Conservation (phyloP, 2,888 invertebrate genomes). For the Peribatodes rhomboidaria region DNA sequence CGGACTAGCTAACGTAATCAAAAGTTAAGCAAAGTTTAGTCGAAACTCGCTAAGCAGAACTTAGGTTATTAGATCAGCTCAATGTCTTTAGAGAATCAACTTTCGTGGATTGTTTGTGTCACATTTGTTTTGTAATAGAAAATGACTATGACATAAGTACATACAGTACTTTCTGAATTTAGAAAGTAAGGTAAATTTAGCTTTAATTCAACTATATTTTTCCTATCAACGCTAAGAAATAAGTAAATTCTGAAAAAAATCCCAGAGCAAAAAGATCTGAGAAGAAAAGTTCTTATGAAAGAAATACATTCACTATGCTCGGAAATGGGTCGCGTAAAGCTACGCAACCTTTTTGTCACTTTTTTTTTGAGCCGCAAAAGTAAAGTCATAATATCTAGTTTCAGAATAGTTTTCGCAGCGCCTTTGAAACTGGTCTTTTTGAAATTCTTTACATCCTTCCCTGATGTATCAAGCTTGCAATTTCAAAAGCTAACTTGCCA, state of each 20-base stretch:
- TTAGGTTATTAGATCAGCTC: constrained; percentile 19
- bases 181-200: no score
- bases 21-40: constrained; percentile 16
- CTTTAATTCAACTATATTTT: not conserved
- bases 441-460: constrained; percentile 35
- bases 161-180: no score
- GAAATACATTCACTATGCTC: constrained; percentile 17
- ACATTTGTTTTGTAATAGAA: not conserved
- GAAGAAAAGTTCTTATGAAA: constrained; percentile 12
- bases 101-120: constrained; percentile 9
- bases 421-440: constrained; percentile 50
- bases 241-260: not conserved
- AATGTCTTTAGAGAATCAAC: constrained; percentile 13
- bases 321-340: constrained; percentile 19
- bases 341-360: constrained; percentile 19
- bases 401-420: constrained; percentile 23
- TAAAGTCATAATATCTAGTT: constrained; percentile 29
- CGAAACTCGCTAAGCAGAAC: constrained; percentile 1
- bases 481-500: constrained; percentile 5
- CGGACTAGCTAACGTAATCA: constrained; percentile 14
- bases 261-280: not conserved
- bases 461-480: constrained; percentile 14
- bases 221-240: not conserved
- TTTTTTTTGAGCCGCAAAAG: constrained; percentile 23
- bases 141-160: not conserved